Evolutionary conservation across 2,888 invertebrate species (phyloP), one percentile per base, ranked within the genome.

Genomic region (Acrobasis suavella): DNA sequence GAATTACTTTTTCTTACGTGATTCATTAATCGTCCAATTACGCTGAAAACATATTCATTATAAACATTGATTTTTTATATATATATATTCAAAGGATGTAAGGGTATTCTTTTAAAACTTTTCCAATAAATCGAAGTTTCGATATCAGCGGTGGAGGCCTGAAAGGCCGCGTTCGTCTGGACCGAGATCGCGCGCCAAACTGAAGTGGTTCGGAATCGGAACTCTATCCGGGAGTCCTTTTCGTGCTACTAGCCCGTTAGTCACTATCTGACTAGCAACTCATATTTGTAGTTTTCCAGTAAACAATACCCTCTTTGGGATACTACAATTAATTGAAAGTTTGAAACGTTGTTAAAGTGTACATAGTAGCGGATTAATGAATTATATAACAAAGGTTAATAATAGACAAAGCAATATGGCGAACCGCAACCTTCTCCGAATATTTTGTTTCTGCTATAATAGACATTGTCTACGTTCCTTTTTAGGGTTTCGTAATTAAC

Each of bases 111-210:
- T 49, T 10, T 0, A 16, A 60, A 60, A 60, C 15, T 60, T 60
- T 52, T 60, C 3, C 15, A 37, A 10, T 9, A 9, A 46, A 15
- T 49, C 42, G 32, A 61, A 55, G 46, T 61, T 17, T 61, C 42
- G 16, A 54, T 17, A 8, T 46, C 10, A 39, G 10, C 37, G 52
- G 17, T 22, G 17, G 49, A 56, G 22, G 15, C 3, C 14, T 15
- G 9, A 15, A 42, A 49, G 50, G 62, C 62, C 64, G 64, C 76
- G 80, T 78, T 64, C 72, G 73, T 62, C 59, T 62, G 64, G 67
- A 60, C 49, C 69, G 74, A 65, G 61, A 68, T 67, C 72, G 63
- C 74, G 75, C 74, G 75, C 70, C 69, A 68, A 72, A 81, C 81
- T 81, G 78, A 66, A 71, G 65, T 66, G 67, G 58, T 50, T 60